These are phyloP conservation scores for Eristalinus aeneus DNA, from an alignment of 2,888 invertebrate genomes.

Conservation along the genomic window DNA sequence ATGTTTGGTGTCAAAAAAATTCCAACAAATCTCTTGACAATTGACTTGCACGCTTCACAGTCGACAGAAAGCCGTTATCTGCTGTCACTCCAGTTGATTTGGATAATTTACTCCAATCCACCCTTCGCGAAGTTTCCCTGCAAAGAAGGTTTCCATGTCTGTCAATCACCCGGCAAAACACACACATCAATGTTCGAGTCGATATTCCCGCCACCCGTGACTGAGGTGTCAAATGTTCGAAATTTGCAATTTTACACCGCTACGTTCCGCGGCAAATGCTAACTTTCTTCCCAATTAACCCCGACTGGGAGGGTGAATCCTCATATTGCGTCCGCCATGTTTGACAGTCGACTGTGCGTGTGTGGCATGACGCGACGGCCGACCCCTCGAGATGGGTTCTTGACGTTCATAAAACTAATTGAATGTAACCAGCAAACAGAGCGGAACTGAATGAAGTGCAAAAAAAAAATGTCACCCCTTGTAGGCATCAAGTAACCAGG, in stretches of 20 bases:
- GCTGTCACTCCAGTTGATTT: neutral
- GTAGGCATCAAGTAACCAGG: slow-evolving; percentile 40
- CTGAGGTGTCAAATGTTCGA: slow-evolving; percentile 53
- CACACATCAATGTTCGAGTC: neutral
- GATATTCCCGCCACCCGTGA: neutral
- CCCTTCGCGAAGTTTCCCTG: neutral
- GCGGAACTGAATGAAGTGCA: slow-evolving; percentile 28
- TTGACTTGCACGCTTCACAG: neutral
- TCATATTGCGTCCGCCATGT: slow-evolving; percentile 16
- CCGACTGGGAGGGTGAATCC: slow-evolving; percentile 15
- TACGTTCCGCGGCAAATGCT: slow-evolving; percentile 43
- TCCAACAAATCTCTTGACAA: neutral
- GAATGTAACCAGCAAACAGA: slow-evolving; percentile 53
- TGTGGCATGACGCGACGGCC: slow-evolving; percentile 1
- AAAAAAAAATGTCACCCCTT: slow-evolving; percentile 9
- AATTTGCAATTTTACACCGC: slow-evolving; percentile 56
- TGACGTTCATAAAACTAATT: slow-evolving; percentile 46
- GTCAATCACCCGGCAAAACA: slow-evolving; percentile 31
- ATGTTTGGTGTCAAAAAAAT: neutral
- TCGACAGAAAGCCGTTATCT: neutral
- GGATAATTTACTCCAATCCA: neutral
- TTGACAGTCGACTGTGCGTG: neutral
- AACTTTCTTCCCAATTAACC: slow-evolving; percentile 59
- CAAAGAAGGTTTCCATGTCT: slow-evolving; percentile 11
- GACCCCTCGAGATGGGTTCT: slow-evolving; percentile 7